Conservation (phyloP, 1,140 invertebrate genomes). For the Argopecten irradians region DNA sequence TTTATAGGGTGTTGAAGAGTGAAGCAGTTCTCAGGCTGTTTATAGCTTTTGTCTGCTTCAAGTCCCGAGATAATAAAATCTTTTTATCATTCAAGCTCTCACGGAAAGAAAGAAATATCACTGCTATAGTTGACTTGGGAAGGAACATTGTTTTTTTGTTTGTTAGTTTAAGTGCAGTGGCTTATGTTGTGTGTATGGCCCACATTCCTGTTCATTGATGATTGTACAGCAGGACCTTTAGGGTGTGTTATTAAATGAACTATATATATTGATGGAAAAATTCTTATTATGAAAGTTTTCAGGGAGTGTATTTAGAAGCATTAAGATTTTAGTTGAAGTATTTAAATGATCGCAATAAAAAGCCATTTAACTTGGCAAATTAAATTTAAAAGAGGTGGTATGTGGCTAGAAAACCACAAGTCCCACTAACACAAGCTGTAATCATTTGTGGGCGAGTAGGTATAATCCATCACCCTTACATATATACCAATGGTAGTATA, state of each 20-base stretch:
- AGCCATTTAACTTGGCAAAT: not conserved
- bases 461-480: not conserved
- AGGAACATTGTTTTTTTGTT: not conserved
- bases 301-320: not conserved
- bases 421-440: not conserved
- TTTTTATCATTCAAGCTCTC: not conserved
- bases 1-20: constrained; percentile 21
- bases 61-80: constrained; percentile 17
- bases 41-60: not conserved
- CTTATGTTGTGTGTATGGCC: not conserved
- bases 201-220: not conserved
- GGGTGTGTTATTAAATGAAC: not conserved
- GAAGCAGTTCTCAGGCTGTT: constrained; percentile 1
- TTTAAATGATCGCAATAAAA: not conserved
- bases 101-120: not conserved
- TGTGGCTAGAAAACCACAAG: not conserved
- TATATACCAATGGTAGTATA: not conserved
- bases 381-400: not conserved
- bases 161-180: constrained; percentile 13
- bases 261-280: not conserved
- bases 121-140: not conserved
- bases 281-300: not conserved
- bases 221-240: not conserved
- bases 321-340: not conserved
- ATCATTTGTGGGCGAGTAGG: not conserved